Conservation (phyloP, 2,888 invertebrate genomes). For the Selenia dentaria region DNA sequence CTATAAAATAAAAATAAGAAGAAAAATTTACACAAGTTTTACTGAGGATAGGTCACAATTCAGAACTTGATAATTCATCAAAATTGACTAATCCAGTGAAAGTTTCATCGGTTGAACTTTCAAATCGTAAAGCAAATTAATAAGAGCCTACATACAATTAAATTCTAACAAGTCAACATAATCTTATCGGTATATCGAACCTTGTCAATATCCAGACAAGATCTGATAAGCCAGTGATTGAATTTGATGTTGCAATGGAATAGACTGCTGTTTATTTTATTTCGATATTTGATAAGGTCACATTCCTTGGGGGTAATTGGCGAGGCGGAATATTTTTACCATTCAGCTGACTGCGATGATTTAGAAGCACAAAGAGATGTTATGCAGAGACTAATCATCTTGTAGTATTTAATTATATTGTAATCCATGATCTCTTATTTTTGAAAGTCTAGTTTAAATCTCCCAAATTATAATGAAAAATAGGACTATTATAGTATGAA, state of each 20-base stretch:
- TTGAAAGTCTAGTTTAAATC: too few relatives aligned
- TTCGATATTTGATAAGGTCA: constrained; percentile 26
- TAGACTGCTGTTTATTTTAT: constrained; percentile 31
- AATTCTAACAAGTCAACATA: constrained; percentile 46
- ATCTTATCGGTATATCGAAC: constrained; percentile 31
- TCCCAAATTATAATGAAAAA: too few relatives aligned
- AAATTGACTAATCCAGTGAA: constrained; percentile 30
- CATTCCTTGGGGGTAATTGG: constrained; percentile 17
- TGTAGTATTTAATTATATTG: too few relatives aligned
- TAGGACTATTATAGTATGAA: too few relatives aligned
- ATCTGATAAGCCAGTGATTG: constrained; percentile 42
- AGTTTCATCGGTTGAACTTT: constrained; percentile 36
- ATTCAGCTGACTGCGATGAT: neutral
- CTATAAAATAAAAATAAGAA: too few relatives aligned
- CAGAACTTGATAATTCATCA: constrained; percentile 4
- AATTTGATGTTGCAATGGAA: constrained; percentile 41
- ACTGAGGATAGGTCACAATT: too few relatives aligned
- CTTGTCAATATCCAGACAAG: constrained; percentile 27
- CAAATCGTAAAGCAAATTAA: constrained; percentile 36
- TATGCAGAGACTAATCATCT: too few relatives aligned
- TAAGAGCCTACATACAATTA: constrained; percentile 37
- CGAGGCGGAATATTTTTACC: neutral
- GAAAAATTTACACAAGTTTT: too few relatives aligned
- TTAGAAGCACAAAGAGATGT: neutral
- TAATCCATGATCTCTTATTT: too few relatives aligned